Evolutionary conservation across 2,888 invertebrate species (phyloP).

Genomic region (Chalcis sispes): DNA sequence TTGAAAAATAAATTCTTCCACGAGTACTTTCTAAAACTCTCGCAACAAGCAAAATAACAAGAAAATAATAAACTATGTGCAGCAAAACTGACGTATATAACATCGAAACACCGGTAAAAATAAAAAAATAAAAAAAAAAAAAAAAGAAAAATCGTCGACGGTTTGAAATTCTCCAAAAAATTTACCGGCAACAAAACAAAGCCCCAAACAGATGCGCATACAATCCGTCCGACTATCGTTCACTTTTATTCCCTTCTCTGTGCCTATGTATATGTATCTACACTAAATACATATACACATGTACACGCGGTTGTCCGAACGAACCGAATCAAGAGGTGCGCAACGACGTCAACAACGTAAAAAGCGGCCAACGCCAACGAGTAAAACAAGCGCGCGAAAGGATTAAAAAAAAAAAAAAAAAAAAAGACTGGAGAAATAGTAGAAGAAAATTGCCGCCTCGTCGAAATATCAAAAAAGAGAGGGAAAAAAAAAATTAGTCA

Average conservation of each 20-base stretch:
- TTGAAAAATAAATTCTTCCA: neutral
- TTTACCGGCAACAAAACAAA: slow-evolving; percentile 7
- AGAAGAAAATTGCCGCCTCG: neutral
- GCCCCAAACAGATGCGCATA: neutral
- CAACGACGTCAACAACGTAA: neutral
- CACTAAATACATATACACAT: too few species aligned
- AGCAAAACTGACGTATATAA: too few species aligned
- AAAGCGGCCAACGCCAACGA: neutral
- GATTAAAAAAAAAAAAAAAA: neutral
- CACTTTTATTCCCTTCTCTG: neutral
- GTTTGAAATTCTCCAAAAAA: slow-evolving; percentile 17
- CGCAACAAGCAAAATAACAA: neutral
- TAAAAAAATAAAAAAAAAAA: neutral
- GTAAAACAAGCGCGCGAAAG: too few species aligned
- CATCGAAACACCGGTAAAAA: too few species aligned
- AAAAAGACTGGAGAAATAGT: neutral
- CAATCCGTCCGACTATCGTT: neutral
- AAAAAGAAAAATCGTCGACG: neutral
- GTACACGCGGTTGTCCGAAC: neutral
- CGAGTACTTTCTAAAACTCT: neutral
- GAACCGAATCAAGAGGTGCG: slow-evolving; percentile 5
- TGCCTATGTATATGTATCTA: neutral
- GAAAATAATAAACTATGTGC: slow-evolving; percentile 10
- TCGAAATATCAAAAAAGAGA: neutral
- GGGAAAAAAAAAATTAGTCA: slow-evolving; percentile 24